These are phyloP conservation scores for Alviniconcha marisindica DNA, from an alignment of 1,140 invertebrate species.

Conservation along the genomic window DNA sequence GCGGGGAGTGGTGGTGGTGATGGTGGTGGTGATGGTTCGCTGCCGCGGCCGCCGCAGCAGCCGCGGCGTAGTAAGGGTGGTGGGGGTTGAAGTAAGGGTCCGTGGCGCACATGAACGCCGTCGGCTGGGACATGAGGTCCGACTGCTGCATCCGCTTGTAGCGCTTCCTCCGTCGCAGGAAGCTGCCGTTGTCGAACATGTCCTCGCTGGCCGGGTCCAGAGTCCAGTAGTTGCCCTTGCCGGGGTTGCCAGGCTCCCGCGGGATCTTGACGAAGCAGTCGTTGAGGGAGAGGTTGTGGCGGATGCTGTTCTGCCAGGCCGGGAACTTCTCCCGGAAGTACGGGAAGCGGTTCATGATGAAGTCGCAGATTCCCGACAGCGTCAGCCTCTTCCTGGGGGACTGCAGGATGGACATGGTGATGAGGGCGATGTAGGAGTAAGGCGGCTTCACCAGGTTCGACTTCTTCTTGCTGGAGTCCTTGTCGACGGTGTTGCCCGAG, in stretches of 20 bases:
- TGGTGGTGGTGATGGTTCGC: constrained; percentile 57
- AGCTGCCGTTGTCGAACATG: constrained; percentile 99
- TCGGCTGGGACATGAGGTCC: constrained; percentile 60
- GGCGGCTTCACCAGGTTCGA: constrained; percentile 89
- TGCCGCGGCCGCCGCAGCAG: constrained; percentile 53
- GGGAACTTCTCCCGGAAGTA: constrained; percentile 76
- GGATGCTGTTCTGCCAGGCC: constrained; percentile 88
- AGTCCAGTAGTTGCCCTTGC: constrained; percentile 99
- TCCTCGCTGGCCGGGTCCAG: constrained; percentile 97
- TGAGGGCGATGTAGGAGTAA: constrained; percentile 98
- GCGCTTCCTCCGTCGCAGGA: constrained; percentile 94
- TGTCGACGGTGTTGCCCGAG: neutral
- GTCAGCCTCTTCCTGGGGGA: constrained; percentile 98
- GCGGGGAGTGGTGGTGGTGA: constrained; percentile 33
- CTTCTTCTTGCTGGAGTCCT: constrained; percentile 50
- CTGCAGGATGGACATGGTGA: constrained; percentile 98
- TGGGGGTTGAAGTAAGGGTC: constrained; percentile 65
- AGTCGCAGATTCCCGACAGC: constrained; percentile 98
- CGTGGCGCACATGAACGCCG: constrained; percentile 66
- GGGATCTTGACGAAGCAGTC: constrained; percentile 99
- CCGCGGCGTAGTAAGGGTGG: constrained; percentile 51
- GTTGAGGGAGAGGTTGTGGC: constrained; percentile 98
- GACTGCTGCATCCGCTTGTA: constrained; percentile 90
- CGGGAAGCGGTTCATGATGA: constrained; percentile 98
- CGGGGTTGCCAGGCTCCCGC: constrained; percentile 96